A percentile compares a stretch with the other conserved stretches of the same genome.
Evolutionary conservation across 1,140 invertebrate species (phyloP).

Genomic region (Drosophila santomea): DNA sequence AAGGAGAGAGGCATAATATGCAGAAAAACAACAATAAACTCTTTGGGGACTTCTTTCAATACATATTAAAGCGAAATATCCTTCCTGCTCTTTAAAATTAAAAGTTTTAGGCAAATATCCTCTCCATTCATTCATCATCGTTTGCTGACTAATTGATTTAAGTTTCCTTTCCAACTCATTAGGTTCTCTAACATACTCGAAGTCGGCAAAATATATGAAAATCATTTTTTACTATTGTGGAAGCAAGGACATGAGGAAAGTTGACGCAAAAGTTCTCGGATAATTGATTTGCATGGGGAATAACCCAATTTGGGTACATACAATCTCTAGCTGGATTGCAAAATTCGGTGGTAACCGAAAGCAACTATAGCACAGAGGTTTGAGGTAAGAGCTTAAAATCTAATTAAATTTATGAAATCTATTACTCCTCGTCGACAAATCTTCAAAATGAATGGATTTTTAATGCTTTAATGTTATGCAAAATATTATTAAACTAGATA

Average conservation of each 20-base stretch:
- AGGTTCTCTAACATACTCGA: constrained; percentile 39
- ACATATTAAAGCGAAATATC: constrained; percentile 14
- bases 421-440: background rate
- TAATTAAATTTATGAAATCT: too few relatives aligned
- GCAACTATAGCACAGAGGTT: background rate
- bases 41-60: constrained; percentile 15
- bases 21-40: constrained; percentile 24
- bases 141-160: constrained; percentile 53
- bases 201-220: constrained; percentile 13
- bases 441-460: background rate
- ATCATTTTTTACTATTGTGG: constrained; percentile 33
- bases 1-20: constrained; percentile 38
- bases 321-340: constrained; percentile 17
- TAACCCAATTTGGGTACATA: constrained; percentile 27
- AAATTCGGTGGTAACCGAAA: constrained; percentile 5
- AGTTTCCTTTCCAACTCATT: constrained; percentile 48
- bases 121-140: constrained; percentile 49
- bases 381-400: background rate
- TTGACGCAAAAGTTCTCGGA: constrained; percentile 31
- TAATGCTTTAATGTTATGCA: too few relatives aligned
- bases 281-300: constrained; percentile 50
- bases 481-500: too few relatives aligned
- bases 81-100: constrained; percentile 45
- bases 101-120: constrained; percentile 32
- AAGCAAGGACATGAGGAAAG: constrained; percentile 25